Percentiles rank a stretch among this genome's conserved stretches.
Conservation (phyloP, 2,888 invertebrate genomes). For the Hedychridium roseum region DNA sequence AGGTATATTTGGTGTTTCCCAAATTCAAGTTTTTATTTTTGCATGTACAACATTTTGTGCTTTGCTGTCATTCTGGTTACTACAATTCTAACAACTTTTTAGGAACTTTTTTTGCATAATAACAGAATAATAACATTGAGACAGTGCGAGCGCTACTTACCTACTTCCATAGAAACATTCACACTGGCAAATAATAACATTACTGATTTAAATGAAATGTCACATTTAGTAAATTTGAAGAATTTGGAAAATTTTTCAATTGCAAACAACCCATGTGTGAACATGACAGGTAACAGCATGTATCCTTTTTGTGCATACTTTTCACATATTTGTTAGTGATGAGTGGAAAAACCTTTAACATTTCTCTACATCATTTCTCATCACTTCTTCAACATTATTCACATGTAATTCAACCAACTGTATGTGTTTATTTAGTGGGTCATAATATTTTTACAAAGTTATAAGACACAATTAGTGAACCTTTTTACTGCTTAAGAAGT, state of each 20-base stretch:
- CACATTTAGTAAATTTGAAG: slow-evolving; percentile 78
- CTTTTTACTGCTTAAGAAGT: background rate
- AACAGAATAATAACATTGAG: slow-evolving; percentile 85
- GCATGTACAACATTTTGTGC: slow-evolving; percentile 7
- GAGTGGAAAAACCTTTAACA: too few relatives aligned
- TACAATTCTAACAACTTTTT: slow-evolving; percentile 44
- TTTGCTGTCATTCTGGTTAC: slow-evolving; percentile 16
- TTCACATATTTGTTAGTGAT: slow-evolving; percentile 3
- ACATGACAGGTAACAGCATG: slow-evolving; percentile 79
- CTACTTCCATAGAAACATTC: slow-evolving; percentile 76
- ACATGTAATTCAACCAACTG: too few relatives aligned
- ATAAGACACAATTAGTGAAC: background rate
- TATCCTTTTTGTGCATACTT: slow-evolving; percentile 70
- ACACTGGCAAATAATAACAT: slow-evolving; percentile 86
- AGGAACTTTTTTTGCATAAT: slow-evolving; percentile 86
- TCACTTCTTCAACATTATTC: too few relatives aligned
- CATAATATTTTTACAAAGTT: background rate
- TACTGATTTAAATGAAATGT: slow-evolving; percentile 85
- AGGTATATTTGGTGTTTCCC: too few relatives aligned
- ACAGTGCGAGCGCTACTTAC: slow-evolving; percentile 84
- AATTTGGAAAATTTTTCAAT: slow-evolving; percentile 84
- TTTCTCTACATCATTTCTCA: background rate
- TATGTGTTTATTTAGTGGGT: background rate
- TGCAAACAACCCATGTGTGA: slow-evolving; percentile 87
- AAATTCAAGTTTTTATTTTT: slow-evolving; percentile 6